These are phyloP conservation scores for Nanger granti DNA, from an alignment of 2,113 vertebrate species.

Conservation along the genomic window DNA sequence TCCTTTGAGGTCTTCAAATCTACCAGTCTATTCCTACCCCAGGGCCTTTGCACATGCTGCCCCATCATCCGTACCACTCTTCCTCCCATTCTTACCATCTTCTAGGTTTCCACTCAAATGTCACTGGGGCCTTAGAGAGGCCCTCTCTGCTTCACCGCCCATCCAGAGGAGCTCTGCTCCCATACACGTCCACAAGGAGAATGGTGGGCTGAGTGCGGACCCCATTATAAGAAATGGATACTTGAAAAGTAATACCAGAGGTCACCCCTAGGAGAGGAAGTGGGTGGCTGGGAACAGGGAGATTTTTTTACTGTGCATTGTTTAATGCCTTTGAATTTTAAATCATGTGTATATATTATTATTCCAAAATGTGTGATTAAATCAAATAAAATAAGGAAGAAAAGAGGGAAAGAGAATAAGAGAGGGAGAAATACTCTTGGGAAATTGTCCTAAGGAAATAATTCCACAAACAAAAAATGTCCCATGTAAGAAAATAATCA, in stretches of 20 bases:
- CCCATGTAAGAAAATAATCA: neutral
- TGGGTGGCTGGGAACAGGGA: neutral
- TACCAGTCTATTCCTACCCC: neutral
- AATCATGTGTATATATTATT: neutral
- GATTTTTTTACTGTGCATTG: neutral
- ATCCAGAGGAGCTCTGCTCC: neutral
- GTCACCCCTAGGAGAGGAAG: neutral
- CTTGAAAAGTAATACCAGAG: neutral
- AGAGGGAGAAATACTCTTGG: neutral
- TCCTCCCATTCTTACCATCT: neutral
- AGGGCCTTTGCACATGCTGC: neutral
- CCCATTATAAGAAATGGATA: neutral
- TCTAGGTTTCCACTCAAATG: neutral
- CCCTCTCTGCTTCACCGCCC: neutral
- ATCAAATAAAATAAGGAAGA: neutral
- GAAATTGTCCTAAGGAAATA: neutral
- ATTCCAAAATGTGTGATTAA: neutral
- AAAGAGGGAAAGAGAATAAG: neutral
- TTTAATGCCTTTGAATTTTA: slow-evolving; percentile 1
- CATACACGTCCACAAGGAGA: neutral
- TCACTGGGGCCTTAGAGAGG: neutral
- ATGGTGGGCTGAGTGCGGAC: neutral
- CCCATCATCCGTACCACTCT: neutral
- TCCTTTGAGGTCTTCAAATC: neutral
- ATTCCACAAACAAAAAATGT: slow-evolving; percentile 6